phyloP scores from a whole-genome alignment of 2,888 invertebrate species.

The Eupithecia inturbata region DNA sequence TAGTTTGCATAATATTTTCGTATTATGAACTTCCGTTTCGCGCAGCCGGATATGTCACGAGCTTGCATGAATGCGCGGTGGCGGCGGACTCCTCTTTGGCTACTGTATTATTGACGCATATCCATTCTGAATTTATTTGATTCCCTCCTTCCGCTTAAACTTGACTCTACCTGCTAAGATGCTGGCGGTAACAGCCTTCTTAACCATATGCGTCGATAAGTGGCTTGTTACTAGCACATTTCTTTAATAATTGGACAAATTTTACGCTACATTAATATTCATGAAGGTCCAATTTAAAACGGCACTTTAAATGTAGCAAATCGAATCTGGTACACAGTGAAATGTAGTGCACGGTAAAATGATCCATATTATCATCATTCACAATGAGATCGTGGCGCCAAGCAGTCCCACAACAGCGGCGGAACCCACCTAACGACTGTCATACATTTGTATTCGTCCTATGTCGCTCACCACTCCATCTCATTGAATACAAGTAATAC shows the following conservation, averaged over 20 bases:
- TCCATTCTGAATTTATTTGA: slow-evolving; percentile 39
- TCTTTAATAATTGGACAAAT: slow-evolving; percentile 64
- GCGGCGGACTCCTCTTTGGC: slow-evolving; percentile 47
- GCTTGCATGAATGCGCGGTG: slow-evolving; percentile 53
- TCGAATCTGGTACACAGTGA: slow-evolving; percentile 1
- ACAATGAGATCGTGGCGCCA: slow-evolving; percentile 59
- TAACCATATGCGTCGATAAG: slow-evolving; percentile 51
- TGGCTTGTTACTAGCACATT: slow-evolving; percentile 61
- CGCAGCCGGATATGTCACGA: slow-evolving; percentile 68
- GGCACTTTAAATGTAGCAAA: slow-evolving; percentile 7
- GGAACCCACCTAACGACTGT: slow-evolving; percentile 55
- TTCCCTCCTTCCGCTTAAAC: slow-evolving; percentile 27
- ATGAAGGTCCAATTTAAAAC: slow-evolving; percentile 11
- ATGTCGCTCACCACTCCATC: slow-evolving; percentile 57
- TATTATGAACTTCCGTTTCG: slow-evolving; percentile 78
- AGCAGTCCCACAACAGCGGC: slow-evolving; percentile 58
- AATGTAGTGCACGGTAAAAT: neutral
- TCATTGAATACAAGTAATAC: slow-evolving; percentile 68
- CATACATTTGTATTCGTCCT: slow-evolving; percentile 69
- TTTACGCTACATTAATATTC: slow-evolving; percentile 64
- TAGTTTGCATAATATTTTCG: slow-evolving; percentile 79
- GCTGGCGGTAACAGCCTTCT: slow-evolving; percentile 43
- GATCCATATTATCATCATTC: slow-evolving; percentile 15
- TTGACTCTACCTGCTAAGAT: slow-evolving; percentile 9
- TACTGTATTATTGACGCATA: slow-evolving; percentile 41